Evolutionary conservation across 92 coral and sea anemone species (phyloP), one percentile per base, ranked within the genome.

Genomic region (Diadumene lineata): DNA sequence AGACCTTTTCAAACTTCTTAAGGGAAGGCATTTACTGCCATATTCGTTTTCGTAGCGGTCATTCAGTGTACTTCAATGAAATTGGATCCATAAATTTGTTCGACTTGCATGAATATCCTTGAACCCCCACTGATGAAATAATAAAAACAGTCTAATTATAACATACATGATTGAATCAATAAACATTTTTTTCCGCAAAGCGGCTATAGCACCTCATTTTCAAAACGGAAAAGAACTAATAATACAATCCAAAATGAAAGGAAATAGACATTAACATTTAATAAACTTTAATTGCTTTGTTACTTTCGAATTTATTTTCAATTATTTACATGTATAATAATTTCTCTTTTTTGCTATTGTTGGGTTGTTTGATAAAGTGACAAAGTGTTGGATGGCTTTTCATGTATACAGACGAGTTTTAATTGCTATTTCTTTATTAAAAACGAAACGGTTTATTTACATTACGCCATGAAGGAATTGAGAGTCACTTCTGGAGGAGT

Each of bases 241-340:
- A 28, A 62, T 4, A 7, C 11, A 19, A 7, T 0, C n/a, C 31
- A 22, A 62, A 62, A 62, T 28, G 7, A 62, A 62, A 62, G 68
- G 68, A 62, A 62, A 3, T 30, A 30, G 15, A 62, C n/a, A 62
- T 13, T 27, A 21, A 21, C 68, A 62, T 62, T 62, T 28, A 72
- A 43, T 68, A 28, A 46, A 27, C 50, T 57, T 72, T 31, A 57
- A 34, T 56, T 70, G 32, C 8, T 31, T 27, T 30, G 13, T 51
- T 53, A 13, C 24, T 53, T 70, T n/a, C 30, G n/a, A 30, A 51
- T 70, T 70, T 51, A 71, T 71, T 53, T 71, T 68, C 73, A 21
- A 31, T 71, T 53, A 55, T 71, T 22, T 72, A 50, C 61, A 70
- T 34, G 61, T 22, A 48, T 43, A 23, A 61, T 56, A 21, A 72